phyloP scores from a whole-genome alignment of 1,140 invertebrate genomes.

The Scylla paramamosain region DNA sequence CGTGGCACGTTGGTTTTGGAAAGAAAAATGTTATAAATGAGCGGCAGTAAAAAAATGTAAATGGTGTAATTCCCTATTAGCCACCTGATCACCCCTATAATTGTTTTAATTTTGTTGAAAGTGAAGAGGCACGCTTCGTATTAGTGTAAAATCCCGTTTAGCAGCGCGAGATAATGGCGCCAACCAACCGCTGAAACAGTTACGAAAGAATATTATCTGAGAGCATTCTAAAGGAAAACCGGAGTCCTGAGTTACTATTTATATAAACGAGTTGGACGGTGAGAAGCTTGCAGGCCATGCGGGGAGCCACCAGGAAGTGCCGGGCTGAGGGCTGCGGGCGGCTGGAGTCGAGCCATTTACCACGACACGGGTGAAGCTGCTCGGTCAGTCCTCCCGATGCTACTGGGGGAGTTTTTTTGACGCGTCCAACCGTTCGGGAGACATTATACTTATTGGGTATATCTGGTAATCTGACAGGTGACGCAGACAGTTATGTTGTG shows the following conservation, averaged over 20 bases:
- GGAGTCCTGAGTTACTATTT: neutral
- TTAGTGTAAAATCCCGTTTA: neutral
- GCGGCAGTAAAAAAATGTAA: neutral
- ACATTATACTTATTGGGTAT: neutral
- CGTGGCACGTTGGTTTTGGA: neutral
- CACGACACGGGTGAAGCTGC: neutral
- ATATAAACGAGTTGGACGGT: neutral
- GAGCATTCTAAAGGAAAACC: neutral
- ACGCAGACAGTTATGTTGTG: neutral
- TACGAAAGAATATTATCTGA: neutral
- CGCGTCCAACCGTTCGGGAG: neutral
- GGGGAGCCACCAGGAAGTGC: neutral
- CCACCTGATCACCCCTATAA: neutral
- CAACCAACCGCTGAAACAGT: neutral
- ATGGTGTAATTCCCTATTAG: neutral
- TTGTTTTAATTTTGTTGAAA: conserved; percentile 16
- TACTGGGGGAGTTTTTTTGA: neutral
- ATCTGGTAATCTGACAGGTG: neutral
- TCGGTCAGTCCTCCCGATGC: neutral
- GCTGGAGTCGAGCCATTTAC: neutral
- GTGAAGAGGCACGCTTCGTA: neutral
- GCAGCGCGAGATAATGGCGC: neutral
- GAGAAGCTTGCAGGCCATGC: neutral
- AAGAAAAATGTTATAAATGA: neutral
- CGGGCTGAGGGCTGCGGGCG: neutral